Conservation (phyloP, 1,140 invertebrate species). For the Leptoteleia sp. region DNA sequence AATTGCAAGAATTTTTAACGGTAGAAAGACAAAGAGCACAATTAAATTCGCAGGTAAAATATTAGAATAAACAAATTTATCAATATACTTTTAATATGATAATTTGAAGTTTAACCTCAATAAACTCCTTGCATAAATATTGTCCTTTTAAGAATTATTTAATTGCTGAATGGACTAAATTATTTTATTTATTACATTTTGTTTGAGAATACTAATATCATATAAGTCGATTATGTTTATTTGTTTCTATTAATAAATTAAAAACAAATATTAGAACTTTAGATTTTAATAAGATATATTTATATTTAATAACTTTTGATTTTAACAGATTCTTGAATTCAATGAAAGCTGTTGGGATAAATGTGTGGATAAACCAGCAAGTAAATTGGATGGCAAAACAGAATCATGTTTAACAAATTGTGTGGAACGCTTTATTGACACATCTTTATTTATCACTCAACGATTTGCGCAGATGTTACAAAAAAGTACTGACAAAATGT, state of each 20-base stretch:
- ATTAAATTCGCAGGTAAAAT: conserved; percentile 37
- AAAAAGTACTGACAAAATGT: conserved; percentile 81
- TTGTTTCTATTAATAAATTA: too few species aligned
- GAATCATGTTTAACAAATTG: conserved; percentile 96
- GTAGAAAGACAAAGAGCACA: conserved; percentile 40
- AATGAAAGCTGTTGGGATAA: conserved; percentile 98
- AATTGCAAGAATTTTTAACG: conserved; percentile 40
- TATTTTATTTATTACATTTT: conserved; percentile 8
- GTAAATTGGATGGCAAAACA: conserved; percentile 92
- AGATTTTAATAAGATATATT: too few species aligned
- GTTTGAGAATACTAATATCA: too few species aligned
- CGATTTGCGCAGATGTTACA: conserved; percentile 91
- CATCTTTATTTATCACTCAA: conserved; percentile 91
- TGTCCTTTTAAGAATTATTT: background rate
- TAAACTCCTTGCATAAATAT: too few species aligned
- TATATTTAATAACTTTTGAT: too few species aligned
- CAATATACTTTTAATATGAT: background rate
- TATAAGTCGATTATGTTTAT: too few species aligned
- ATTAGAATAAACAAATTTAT: background rate
- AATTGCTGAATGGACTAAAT: background rate
- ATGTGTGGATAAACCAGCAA: conserved; percentile 93
- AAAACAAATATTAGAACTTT: too few species aligned
- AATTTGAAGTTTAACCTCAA: conserved; percentile 1
- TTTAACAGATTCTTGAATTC: conserved; percentile 90
- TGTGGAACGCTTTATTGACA: conserved; percentile 96